phyloP scores from a whole-genome alignment of 2,888 invertebrate genomes.

The Xylota sylvarum region DNA sequence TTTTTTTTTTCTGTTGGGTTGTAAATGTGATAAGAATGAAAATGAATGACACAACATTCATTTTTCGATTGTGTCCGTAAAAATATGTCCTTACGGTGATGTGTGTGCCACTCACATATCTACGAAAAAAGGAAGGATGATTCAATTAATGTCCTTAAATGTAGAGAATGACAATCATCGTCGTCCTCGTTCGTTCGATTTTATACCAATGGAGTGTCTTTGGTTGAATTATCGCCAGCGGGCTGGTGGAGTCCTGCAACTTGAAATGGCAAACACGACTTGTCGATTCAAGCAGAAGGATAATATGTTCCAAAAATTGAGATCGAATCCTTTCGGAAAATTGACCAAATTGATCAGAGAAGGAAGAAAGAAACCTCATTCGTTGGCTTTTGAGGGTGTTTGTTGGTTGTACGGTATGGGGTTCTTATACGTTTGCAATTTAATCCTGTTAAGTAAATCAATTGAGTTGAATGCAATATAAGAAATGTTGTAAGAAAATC shows the following conservation, averaged over 20 bases:
- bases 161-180: conserved; percentile 28
- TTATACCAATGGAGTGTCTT: conserved; percentile 25
- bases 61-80: conserved; percentile 34
- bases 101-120: neutral
- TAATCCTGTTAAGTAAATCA: conserved; percentile 56
- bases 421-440: conserved; percentile 42
- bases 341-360: conserved; percentile 64
- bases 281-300: conserved; percentile 48
- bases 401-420: neutral
- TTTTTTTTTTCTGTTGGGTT: neutral
- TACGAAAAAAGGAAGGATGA: conserved; percentile 33
- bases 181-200: conserved; percentile 4
- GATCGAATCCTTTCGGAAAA: conserved; percentile 71
- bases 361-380: conserved; percentile 21
- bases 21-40: conserved; percentile 61
- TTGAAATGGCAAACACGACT: conserved; percentile 28
- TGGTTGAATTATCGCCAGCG: conserved; percentile 59
- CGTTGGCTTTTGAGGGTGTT: neutral
- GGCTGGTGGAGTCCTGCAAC: conserved; percentile 8
- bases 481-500: conserved; percentile 1
- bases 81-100: neutral
- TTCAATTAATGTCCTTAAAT: conserved; percentile 67
- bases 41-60: conserved; percentile 63
- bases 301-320: conserved; percentile 60
- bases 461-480: conserved; percentile 50